phyloP scores from a whole-genome alignment of 2,113 vertebrate species.

The Steatornis caripensis region DNA sequence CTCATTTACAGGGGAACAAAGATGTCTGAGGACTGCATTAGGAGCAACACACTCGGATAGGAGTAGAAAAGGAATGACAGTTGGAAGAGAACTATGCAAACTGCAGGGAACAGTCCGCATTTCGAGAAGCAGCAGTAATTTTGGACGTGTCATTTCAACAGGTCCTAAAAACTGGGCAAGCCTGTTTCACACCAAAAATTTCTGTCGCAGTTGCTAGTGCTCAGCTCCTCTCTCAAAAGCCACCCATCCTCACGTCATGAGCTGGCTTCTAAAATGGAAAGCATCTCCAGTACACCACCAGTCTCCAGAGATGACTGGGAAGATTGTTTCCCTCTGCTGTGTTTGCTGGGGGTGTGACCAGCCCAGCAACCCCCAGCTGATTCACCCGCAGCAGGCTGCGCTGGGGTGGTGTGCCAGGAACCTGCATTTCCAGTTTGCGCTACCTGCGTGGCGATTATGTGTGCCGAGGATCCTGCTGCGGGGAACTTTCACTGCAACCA shows the following conservation, averaged over 20 bases:
- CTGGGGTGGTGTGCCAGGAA: not conserved
- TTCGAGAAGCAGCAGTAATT: not conserved
- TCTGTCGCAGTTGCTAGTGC: not conserved
- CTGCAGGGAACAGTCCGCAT: not conserved
- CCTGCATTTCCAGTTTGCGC: conserved; percentile 61
- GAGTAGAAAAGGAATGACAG: not conserved
- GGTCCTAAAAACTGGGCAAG: not conserved
- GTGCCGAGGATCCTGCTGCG: not conserved
- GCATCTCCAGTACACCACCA: not conserved
- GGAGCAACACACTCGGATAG: not conserved
- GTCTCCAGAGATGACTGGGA: not conserved
- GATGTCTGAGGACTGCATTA: not conserved
- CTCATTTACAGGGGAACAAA: not conserved
- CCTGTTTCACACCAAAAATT: not conserved
- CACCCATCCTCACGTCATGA: not conserved
- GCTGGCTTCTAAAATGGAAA: not conserved
- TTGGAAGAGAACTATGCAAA: not conserved
- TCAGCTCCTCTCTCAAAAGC: not conserved
- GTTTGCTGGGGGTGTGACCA: not conserved
- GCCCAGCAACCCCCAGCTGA: conserved; percentile 21
- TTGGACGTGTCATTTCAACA: not conserved
- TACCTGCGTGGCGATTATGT: not conserved
- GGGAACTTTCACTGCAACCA: not conserved
- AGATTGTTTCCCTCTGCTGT: not conserved
- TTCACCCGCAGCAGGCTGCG: not conserved